These are phyloP conservation scores for Gallinago media DNA, from an alignment of 2,113 vertebrate genomes.

Conservation along the genomic window DNA sequence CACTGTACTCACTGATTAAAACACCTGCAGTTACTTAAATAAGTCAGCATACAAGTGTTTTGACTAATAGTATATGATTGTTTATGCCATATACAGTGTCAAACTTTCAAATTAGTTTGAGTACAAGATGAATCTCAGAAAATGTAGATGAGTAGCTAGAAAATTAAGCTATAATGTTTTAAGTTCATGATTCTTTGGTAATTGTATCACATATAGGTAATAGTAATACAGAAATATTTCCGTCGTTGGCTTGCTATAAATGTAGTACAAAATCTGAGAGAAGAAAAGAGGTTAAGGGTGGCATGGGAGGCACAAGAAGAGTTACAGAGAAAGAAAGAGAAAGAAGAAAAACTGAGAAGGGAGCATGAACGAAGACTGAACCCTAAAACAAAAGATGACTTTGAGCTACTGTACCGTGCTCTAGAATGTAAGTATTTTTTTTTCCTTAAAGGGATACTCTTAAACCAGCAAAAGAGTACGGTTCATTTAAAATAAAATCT, in stretches of 20 bases:
- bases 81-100: neutral
- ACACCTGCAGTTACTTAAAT: neutral
- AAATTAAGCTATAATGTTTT: neutral
- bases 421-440: constrained; percentile 84
- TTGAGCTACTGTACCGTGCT: constrained; percentile 87
- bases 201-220: constrained; percentile 74
- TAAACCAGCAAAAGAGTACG: neutral
- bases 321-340: constrained; percentile 74
- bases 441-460: neutral
- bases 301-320: constrained; percentile 81
- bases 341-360: constrained; percentile 76
- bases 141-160: neutral
- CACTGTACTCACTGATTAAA: neutral
- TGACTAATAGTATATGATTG: neutral
- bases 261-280: constrained; percentile 74
- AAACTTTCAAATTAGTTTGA: neutral
- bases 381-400: constrained; percentile 87
- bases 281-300: constrained; percentile 71
- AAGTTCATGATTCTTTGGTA: neutral
- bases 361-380: constrained; percentile 82
- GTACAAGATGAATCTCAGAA: neutral
- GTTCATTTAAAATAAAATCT: neutral
- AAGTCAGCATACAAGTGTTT: neutral
- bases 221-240: constrained; percentile 84
- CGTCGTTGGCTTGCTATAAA: constrained; percentile 84